A percentile compares a stretch with the other conserved stretches of the same genome.
These are phyloP conservation scores for Labroides dimidiatus DNA, from an alignment of 2,797 vertebrate genomes.

Conservation along the genomic window DNA sequence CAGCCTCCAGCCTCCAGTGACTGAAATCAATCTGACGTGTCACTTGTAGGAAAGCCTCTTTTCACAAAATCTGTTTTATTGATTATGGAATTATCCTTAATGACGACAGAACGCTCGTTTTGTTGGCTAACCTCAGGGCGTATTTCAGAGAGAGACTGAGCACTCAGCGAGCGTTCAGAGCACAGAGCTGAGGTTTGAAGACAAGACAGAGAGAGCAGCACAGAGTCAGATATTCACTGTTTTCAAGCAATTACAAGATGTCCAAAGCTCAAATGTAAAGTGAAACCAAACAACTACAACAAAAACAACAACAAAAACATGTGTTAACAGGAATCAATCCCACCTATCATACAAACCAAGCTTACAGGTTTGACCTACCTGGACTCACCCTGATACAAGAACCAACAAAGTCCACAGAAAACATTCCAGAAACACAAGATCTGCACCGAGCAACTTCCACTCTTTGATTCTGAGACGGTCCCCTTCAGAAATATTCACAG, in stretches of 20 bases:
- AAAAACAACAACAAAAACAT: too few species aligned
- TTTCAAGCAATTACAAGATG: not conserved
- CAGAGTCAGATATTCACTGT: not conserved
- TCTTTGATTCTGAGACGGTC: too few species aligned
- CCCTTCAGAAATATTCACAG: too few species aligned
- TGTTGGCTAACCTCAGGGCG: not conserved
- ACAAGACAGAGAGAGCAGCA: not conserved
- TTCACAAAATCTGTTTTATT: conserved; percentile 26
- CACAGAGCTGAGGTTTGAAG: not conserved
- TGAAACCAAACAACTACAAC: too few species aligned
- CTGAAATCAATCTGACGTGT: conserved; percentile 29
- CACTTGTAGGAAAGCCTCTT: conserved; percentile 8
- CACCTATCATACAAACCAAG: too few species aligned
- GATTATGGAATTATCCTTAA: conserved; percentile 42
- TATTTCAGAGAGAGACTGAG: conserved; percentile 5
- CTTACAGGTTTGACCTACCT: too few species aligned
- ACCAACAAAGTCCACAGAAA: too few species aligned
- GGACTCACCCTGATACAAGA: too few species aligned
- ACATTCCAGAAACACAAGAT: too few species aligned
- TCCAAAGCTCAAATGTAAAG: not conserved
- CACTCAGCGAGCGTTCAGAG: not conserved
- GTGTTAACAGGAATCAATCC: too few species aligned
- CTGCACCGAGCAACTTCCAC: too few species aligned
- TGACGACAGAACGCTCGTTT: conserved; percentile 16
- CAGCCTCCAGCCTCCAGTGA: conserved; percentile 7